Percentiles rank a stretch among this genome's conserved stretches.
Evolutionary conservation across 2,113 vertebrate genomes (phyloP).

Genomic region (Misgurnus mizolepis): DNA sequence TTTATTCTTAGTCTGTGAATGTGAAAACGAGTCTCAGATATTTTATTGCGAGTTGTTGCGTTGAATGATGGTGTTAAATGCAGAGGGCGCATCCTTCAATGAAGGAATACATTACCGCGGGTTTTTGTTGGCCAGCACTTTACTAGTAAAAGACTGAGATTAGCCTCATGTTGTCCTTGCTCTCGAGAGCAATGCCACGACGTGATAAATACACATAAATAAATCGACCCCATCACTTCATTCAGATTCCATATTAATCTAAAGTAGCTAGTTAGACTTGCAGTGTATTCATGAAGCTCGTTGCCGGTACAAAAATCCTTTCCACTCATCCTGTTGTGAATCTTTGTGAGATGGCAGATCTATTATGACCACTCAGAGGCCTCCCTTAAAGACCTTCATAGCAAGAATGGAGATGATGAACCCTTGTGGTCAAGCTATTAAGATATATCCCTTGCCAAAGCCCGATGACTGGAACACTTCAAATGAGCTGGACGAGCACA

Average conservation of each 20-base stretch:
- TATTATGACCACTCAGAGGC: constrained; percentile 73
- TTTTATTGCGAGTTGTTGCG: constrained; percentile 76
- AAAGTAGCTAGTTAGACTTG: constrained; percentile 75
- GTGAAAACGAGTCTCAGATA: constrained; percentile 68
- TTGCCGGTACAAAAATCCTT: constrained; percentile 70
- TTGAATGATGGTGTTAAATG: constrained; percentile 75
- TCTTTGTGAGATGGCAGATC: constrained; percentile 75
- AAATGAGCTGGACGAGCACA: constrained; percentile 70
- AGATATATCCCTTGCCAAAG: constrained; percentile 74
- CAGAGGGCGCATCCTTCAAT: constrained; percentile 75
- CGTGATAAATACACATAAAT: constrained; percentile 77
- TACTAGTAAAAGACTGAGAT: constrained; percentile 78
- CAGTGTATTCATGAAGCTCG: constrained; percentile 76
- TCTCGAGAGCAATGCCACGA: constrained; percentile 73
- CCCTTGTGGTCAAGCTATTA: constrained; percentile 79
- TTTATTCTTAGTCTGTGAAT: constrained; percentile 60
- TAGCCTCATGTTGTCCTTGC: constrained; percentile 67
- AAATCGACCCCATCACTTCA: constrained; percentile 72
- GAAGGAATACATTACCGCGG: constrained; percentile 72
- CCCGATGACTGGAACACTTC: constrained; percentile 78
- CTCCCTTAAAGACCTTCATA: constrained; percentile 76
- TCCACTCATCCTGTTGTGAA: constrained; percentile 75
- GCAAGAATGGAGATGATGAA: constrained; percentile 78
- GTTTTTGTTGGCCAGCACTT: constrained; percentile 75
- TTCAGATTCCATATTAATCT: constrained; percentile 77